Conservation (phyloP, 2,797 vertebrate species). For the Naso thynnoides region DNA sequence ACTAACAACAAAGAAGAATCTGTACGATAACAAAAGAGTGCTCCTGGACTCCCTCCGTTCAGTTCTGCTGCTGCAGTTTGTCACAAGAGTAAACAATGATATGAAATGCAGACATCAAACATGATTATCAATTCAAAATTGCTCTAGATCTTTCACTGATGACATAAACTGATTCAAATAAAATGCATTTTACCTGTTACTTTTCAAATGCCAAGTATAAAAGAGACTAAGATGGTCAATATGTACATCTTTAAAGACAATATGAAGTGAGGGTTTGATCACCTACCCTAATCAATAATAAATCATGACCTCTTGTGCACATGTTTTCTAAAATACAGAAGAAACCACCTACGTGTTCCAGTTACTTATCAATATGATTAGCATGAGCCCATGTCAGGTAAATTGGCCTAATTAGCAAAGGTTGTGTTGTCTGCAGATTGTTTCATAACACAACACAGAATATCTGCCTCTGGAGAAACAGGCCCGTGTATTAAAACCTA, state of each 20-base stretch:
- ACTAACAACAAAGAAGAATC: constrained; percentile 56
- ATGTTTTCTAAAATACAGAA: constrained; percentile 26
- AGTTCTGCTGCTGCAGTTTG: constrained; percentile 17
- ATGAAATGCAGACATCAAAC: constrained; percentile 5
- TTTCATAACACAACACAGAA: constrained; percentile 24
- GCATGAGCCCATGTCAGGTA: constrained; percentile 26
- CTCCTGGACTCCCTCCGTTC: constrained; percentile 25
- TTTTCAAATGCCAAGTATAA: constrained; percentile 13
- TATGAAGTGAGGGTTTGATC: constrained; percentile 40
- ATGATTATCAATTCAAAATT: constrained; percentile 3
- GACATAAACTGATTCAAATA: neutral
- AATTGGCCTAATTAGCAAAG: constrained; percentile 45
- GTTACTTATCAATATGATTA: constrained; percentile 36
- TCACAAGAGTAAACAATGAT: neutral
- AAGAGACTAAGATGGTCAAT: constrained; percentile 6
- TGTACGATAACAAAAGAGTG: constrained; percentile 41
- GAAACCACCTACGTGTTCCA: constrained; percentile 20
- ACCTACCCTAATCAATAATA: constrained; percentile 23
- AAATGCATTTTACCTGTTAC: neutral
- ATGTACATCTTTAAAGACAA: neutral
- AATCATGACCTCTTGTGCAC: constrained; percentile 19
- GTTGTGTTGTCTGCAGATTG: constrained; percentile 26
- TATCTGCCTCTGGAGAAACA: constrained; percentile 17
- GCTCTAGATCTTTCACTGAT: neutral
- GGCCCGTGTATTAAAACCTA: constrained; percentile 7